Conservation (phyloP, 2,888 invertebrate genomes). For the Sussaba pulchella region DNA sequence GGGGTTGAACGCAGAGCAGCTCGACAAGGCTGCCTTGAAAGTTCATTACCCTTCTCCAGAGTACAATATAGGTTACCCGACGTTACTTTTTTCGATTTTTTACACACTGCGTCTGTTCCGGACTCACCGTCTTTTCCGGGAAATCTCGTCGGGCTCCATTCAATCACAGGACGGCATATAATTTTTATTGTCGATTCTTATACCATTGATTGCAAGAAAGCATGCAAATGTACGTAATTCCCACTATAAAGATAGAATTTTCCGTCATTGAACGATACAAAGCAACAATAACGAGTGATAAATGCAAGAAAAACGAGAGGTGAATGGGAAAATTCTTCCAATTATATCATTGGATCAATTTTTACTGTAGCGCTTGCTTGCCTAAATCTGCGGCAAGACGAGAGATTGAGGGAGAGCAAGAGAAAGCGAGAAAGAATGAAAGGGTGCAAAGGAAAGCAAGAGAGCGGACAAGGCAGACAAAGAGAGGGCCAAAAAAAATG, state of each 20-base stretch:
- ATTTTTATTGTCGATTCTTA: not conserved
- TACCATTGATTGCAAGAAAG: no score
- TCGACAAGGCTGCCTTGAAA: constrained; percentile 43
- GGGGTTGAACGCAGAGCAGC: constrained; percentile 6
- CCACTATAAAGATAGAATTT: not conserved
- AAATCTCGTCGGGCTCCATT: not conserved
- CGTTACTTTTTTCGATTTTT: not conserved
- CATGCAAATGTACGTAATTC: no score
- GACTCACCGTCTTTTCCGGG: not conserved
- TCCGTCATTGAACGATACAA: not conserved
- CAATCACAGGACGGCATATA: not conserved
- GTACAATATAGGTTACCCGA: constrained; percentile 48
- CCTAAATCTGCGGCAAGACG: constrained; percentile 51
- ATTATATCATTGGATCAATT: constrained; percentile 49
- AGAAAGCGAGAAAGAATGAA: no score
- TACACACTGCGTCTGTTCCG: not conserved
- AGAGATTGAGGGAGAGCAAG: not conserved
- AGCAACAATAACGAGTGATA: not conserved
- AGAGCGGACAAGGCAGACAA: no score
- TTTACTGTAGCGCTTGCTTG: constrained; percentile 53
- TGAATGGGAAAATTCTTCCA: constrained; percentile 3
- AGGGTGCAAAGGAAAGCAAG: no score
- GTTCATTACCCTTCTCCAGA: constrained; percentile 62
- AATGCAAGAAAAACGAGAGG: not conserved
- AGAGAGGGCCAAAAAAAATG: no score